Conservation (phyloP, 2,113 vertebrate species). For the Psittacula cyanocephala region DNA sequence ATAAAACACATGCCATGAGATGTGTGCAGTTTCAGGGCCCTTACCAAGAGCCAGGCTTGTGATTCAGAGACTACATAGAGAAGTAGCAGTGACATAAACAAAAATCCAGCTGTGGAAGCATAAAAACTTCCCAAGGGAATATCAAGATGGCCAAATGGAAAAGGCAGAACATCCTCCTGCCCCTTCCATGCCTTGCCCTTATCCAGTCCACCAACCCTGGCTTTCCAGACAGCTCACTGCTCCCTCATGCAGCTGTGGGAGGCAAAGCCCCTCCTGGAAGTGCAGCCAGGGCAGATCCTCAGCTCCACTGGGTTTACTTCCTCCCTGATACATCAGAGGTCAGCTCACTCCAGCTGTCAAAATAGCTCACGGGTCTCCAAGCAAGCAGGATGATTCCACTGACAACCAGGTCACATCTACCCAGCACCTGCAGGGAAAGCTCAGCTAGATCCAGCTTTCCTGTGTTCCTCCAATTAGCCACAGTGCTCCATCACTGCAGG, state of each 20-base stretch:
- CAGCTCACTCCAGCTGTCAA: constrained; percentile 29
- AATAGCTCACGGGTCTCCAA: background rate
- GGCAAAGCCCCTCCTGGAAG: background rate
- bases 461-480: background rate
- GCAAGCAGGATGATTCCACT: background rate
- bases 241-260: rapidly evolving
- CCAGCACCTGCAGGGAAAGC: constrained; percentile 22
- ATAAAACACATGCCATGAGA: rapidly evolving
- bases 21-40: rapidly evolving
- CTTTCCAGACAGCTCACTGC: background rate
- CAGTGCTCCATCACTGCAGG: background rate
- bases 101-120: background rate
- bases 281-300: background rate
- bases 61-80: background rate
- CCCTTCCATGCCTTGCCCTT: background rate
- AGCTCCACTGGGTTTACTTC: background rate
- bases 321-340: background rate
- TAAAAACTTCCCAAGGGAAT: background rate
- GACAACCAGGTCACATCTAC: constrained; percentile 62
- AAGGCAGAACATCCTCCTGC: background rate
- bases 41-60: too few species aligned
- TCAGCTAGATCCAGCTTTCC: background rate
- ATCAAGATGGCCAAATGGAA: background rate
- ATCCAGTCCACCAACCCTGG: rapidly evolving
- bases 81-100: background rate